These are phyloP conservation scores for Pandemis corylana DNA, from an alignment of 2,888 invertebrate species.

Conservation along the genomic window DNA sequence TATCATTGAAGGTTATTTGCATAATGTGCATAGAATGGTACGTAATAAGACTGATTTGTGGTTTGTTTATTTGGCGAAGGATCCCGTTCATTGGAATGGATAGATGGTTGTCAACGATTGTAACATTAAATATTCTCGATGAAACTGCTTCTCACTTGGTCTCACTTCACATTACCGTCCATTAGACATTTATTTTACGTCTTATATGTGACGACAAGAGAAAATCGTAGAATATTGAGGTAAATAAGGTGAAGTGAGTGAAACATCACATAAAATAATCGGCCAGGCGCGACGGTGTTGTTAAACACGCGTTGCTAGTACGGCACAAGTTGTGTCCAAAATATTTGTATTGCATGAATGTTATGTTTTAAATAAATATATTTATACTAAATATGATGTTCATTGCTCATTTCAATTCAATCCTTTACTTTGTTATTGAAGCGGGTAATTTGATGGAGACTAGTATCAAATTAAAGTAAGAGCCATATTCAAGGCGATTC, in stretches of 20 bases:
- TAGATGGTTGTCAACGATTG: background rate
- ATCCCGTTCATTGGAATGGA: background rate
- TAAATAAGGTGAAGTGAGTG: background rate
- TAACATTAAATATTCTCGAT: background rate
- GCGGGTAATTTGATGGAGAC: too few species aligned
- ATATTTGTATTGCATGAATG: background rate
- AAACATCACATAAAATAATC: background rate
- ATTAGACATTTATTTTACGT: too few species aligned
- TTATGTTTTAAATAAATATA: background rate
- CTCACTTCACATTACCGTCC: background rate
- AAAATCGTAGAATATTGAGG: too few species aligned
- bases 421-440: too few species aligned
- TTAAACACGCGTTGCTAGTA: background rate
- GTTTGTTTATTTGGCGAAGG: background rate
- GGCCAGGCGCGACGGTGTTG: background rate
- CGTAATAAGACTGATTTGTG: constrained; percentile 1
- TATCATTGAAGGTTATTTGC: background rate
- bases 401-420: background rate
- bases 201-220: too few species aligned
- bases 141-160: background rate
- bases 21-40: background rate
- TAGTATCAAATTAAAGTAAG: too few species aligned
- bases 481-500: too few species aligned
- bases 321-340: background rate
- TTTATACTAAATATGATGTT: background rate